Evolutionary conservation across 2,888 invertebrate species (phyloP).

Genomic region (Merodon equestris): DNA sequence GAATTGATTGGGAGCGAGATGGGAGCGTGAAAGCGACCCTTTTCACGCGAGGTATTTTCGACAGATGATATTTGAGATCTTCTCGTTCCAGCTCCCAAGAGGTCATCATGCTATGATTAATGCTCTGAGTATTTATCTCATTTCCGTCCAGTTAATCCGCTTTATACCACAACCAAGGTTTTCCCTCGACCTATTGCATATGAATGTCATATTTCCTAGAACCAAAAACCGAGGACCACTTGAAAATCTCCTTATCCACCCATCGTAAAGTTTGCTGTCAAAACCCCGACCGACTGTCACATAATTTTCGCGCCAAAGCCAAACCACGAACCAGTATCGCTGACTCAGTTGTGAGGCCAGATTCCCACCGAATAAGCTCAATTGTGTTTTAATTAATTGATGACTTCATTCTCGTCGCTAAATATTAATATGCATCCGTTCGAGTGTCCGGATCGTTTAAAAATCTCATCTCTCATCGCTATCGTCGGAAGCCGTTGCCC

Average conservation of each 20-base stretch:
- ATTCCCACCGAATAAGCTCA: constrained; percentile 36
- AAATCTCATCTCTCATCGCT: constrained; percentile 4
- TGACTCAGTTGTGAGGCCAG: constrained; percentile 38
- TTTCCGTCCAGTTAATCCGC: constrained; percentile 3
- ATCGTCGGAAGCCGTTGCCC: too few relatives aligned
- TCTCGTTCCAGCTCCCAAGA: too few relatives aligned
- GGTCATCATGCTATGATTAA: constrained; percentile 4
- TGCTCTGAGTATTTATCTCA: constrained; percentile 23
- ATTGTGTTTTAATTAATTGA: constrained; percentile 51
- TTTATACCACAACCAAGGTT: too few relatives aligned
- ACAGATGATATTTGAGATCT: too few relatives aligned
- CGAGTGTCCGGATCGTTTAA: neutral
- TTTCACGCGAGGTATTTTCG: neutral
- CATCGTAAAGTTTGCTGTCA: constrained; percentile 49
- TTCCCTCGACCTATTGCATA: neutral
- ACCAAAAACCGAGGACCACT: constrained; percentile 7
- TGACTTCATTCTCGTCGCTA: constrained; percentile 43
- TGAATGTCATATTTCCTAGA: constrained; percentile 40
- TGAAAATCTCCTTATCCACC: constrained; percentile 12
- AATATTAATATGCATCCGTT: constrained; percentile 38
- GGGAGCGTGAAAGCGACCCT: neutral
- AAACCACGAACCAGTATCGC: constrained; percentile 14
- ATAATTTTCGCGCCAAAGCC: too few relatives aligned
- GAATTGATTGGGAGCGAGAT: neutral
- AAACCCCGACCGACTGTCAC: too few relatives aligned